Evolutionary conservation across 1,140 invertebrate species (phyloP), one percentile per base, ranked within the genome.

Genomic region (Lucilia sericata): DNA sequence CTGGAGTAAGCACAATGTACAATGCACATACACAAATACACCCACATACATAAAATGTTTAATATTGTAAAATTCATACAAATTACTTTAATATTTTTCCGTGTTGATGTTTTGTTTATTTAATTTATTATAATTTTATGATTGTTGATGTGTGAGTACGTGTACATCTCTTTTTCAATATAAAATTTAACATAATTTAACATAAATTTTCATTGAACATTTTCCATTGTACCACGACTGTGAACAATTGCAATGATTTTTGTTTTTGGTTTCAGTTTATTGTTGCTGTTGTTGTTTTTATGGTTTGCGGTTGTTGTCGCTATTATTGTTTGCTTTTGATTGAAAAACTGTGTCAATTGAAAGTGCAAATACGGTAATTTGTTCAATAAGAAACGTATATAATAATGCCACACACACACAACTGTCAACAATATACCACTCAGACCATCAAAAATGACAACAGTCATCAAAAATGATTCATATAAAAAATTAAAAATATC

Each of bases 331-430:
- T 80, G 12, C n/a, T 12, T 80, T 49, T 49, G 9, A 2, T 49
- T 10, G 21, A 19, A 21, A 49, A 17, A 42, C 76, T 70, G 76
- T 80, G 42, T 80, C 76, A 80, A 80, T 80, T 21, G 42, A 80
- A 80, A 80, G 76, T 80, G 76, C 76, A 80, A 80, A 80, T 80
- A 80, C 76, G 47, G 47, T 80, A 80, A 80, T 80, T 80, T 49
- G 36, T 80, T 19, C 75, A 36, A 47, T 78, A 80, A 47, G 42
- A 42, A 80, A 80, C 42, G 19, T n/a, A 49, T 30, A 78, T 80
- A 80, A 80, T 51, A 80, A 80, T 49, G 19, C 10, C 76, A 70
- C 34, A 80, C 42, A 80, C 42, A 47, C 42, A 49, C 42, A 80
- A 80, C 8, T 80, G 76, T 51, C 76, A 51, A 80, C 76, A 80